A percentile compares a stretch with the other conserved stretches of the same genome.
phyloP scores from a whole-genome alignment of 2,797 vertebrate genomes.

The Labroides dimidiatus region DNA sequence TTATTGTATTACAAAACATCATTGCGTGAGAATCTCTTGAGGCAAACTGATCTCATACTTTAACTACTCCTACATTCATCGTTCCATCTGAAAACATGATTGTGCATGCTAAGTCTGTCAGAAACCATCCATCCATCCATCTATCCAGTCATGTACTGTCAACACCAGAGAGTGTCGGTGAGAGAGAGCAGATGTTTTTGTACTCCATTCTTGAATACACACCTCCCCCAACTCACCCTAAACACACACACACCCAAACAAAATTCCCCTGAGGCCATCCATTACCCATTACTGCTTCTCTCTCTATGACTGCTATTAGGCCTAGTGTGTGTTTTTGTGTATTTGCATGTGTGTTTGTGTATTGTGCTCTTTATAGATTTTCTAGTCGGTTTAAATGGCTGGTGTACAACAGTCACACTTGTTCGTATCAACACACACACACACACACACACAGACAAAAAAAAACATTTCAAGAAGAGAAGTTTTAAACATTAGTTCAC shows the following conservation, averaged over 20 bases:
- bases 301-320: conserved; percentile 38
- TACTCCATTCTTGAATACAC: conserved; percentile 27
- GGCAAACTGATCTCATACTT: neutral
- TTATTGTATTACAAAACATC: too few relatives aligned
- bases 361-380: conserved; percentile 34
- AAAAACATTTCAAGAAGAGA: too few relatives aligned
- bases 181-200: conserved; percentile 58
- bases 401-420: neutral
- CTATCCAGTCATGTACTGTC: conserved; percentile 16
- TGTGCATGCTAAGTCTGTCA: conserved; percentile 9
- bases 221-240: neutral
- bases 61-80: neutral
- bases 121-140: conserved; percentile 26
- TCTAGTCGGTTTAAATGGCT: conserved; percentile 24
- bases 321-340: conserved; percentile 9
- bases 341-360: neutral
- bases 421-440: too few relatives aligned
- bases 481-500: too few relatives aligned
- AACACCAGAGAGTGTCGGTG: conserved; percentile 15
- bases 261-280: conserved; percentile 33
- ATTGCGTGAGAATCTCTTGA: neutral
- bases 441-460: too few relatives aligned
- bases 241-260: neutral
- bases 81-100: neutral
- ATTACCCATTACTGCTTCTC: conserved; percentile 34